Evolutionary conservation across 2,888 invertebrate species (phyloP).

Genomic region (Pediacus dermestoides): DNA sequence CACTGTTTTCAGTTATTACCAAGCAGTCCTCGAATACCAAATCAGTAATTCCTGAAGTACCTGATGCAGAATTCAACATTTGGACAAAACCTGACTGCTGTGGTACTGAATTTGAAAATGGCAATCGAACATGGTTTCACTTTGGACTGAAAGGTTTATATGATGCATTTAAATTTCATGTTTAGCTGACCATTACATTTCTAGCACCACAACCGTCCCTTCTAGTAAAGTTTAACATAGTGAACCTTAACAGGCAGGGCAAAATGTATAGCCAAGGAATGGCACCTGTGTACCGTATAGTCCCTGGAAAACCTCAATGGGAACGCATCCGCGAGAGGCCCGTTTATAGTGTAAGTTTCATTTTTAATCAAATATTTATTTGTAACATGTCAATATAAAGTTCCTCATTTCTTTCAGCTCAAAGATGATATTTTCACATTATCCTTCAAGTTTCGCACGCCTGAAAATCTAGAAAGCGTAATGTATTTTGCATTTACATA

Average conservation of each 20-base stretch:
- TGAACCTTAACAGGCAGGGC: conserved; percentile 85
- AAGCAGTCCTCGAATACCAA: conserved; percentile 25
- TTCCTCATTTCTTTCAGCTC: conserved; percentile 53
- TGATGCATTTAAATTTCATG: neutral
- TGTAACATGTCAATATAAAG: no score
- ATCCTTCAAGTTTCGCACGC: conserved; percentile 68
- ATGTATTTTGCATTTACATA: conserved; percentile 90
- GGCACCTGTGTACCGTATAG: conserved; percentile 73
- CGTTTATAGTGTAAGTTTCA: conserved; percentile 62
- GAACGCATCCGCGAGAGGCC: conserved; percentile 79
- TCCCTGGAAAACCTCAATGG: conserved; percentile 79
- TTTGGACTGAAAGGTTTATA: conserved; percentile 67
- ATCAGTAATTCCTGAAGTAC: conserved; percentile 48
- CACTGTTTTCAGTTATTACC: conserved; percentile 23
- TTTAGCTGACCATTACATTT: conserved; percentile 12
- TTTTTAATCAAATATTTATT: conserved; percentile 6
- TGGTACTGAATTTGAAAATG: conserved; percentile 84
- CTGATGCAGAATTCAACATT: conserved; percentile 79
- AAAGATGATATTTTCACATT: conserved; percentile 71
- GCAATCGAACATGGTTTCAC: conserved; percentile 89
- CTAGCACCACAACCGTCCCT: conserved; percentile 53
- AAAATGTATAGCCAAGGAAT: conserved; percentile 90
- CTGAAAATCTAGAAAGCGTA: conserved; percentile 67
- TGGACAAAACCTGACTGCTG: conserved; percentile 89
- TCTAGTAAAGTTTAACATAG: conserved; percentile 73